Evolutionary conservation across 1,140 invertebrate genomes (phyloP).

Genomic region (Drosophila seguyi): DNA sequence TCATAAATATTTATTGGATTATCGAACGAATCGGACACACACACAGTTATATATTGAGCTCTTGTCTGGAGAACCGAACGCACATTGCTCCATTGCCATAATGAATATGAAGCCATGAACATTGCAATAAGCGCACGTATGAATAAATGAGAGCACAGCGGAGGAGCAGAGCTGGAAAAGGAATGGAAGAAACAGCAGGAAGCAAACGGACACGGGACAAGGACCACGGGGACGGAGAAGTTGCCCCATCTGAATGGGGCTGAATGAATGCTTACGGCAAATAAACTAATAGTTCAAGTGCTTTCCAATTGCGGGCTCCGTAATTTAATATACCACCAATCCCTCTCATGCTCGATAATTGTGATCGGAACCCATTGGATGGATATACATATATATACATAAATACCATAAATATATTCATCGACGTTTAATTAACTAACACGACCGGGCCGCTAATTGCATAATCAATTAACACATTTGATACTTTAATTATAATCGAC

Average conservation of each 20-base stretch:
- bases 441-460: slow-evolving; percentile 54
- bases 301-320: slow-evolving; percentile 19
- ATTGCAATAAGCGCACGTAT: slow-evolving; percentile 83
- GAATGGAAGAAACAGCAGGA: slow-evolving; percentile 25
- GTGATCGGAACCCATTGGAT: slow-evolving; percentile 8
- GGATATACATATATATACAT: no score
- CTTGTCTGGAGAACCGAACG: slow-evolving; percentile 44
- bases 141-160: slow-evolving; percentile 73
- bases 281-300: slow-evolving; percentile 65
- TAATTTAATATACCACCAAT: slow-evolving; percentile 34
- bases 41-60: slow-evolving; percentile 16
- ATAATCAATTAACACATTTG: slow-evolving; percentile 70
- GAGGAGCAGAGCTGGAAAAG: slow-evolving; percentile 50
- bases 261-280: slow-evolving; percentile 47
- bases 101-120: slow-evolving; percentile 82
- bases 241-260: slow-evolving; percentile 34
- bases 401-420: slow-evolving; percentile 45
- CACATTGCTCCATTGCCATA: slow-evolving; percentile 76
- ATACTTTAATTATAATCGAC: slow-evolving; percentile 59
- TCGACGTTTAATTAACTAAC: slow-evolving; percentile 61
- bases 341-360: neutral
- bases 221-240: slow-evolving; percentile 23
- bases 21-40: slow-evolving; percentile 71
- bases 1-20: slow-evolving; percentile 84
- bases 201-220: slow-evolving; percentile 9